Conservation (phyloP, 2,888 invertebrate genomes). For the Drosophila kuntzei region DNA sequence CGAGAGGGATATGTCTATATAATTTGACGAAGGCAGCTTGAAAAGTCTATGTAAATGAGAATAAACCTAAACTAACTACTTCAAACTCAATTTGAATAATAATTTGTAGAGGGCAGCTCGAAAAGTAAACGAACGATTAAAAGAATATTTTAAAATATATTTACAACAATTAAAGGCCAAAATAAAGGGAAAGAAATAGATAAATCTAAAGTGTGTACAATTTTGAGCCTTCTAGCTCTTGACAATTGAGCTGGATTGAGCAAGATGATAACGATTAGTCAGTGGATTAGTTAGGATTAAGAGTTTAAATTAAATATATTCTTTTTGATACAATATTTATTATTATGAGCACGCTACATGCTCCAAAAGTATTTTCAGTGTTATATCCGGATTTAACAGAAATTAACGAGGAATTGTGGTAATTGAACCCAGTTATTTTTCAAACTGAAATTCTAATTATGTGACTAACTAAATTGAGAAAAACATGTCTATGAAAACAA, state of each 20-base stretch:
- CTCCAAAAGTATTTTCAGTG: too few relatives aligned
- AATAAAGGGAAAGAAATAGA: neutral
- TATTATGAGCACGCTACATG: too few relatives aligned
- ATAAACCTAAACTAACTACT: neutral
- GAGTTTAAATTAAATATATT: too few relatives aligned
- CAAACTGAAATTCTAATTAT: too few relatives aligned
- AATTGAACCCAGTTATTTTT: too few relatives aligned
- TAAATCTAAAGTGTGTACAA: neutral
- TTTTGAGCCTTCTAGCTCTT: neutral
- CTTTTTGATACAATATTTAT: too few relatives aligned
- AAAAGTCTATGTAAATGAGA: constrained; percentile 1
- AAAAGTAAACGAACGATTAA: neutral
- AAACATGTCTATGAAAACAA: too few relatives aligned
- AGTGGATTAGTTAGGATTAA: neutral
- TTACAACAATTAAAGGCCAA: too few relatives aligned
- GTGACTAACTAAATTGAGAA: too few relatives aligned
- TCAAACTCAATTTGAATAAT: constrained; percentile 1
- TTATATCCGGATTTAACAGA: too few relatives aligned
- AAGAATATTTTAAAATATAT: neutral
- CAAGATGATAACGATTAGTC: neutral
- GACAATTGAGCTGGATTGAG: too few relatives aligned
- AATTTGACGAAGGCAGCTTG: constrained; percentile 25
- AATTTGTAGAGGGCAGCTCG: neutral
- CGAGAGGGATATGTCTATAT: constrained; percentile 3
- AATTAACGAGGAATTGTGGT: too few relatives aligned